Base-by-base conservation (phyloP, 2,888 invertebrate species). In the Drosophila villosipedis region DNA sequence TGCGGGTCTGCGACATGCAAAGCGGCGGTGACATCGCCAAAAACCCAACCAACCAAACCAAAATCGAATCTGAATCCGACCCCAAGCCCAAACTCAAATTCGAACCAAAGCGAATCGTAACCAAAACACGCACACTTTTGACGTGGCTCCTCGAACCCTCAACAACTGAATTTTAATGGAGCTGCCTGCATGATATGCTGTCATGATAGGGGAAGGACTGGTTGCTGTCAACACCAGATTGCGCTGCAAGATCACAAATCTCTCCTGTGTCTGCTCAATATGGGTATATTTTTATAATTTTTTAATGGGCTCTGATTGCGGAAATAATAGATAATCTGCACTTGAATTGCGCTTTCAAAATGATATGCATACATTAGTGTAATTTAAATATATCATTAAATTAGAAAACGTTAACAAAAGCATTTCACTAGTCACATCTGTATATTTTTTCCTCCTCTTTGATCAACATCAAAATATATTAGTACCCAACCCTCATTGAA, bases 11-110 rank as follows among this genome's bases (percentile, higher is more conserved):
- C 76, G 88, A 90, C 85, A 85, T 85, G 85, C 85, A 85, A 85
- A 69, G 91, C 91, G 85, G 91, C 88, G 90, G 85, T 87, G 85
- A 85, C 91, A 85, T 85, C 85, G 88, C 85, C 91, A 72, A 89
- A 87, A 90, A 73, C 25, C 53, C 47, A 68, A 25, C 57, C 22
- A 33, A 25, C 64, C 54, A n/a, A 53, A 22, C 62, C 22, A 33
- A 37, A 30, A 52, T 31, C 55, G 33, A 54, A 54, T 25, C 73
- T 39, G 60, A 66, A 43, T 64, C 62, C 47, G 30, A 30, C 43
- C 47, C 47, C 47, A 55, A 57, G 39, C 49, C 43, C 59, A 49
- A 62, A 31, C 54, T 19, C 19, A 19, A 31, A 25, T 22, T 28
- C n/a, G 14, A 39, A n/a, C 71, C 47, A 61, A 39, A 39, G 41